Evolutionary conservation across 2,113 vertebrate species (phyloP).

Genomic region (Tychaedon coryphoeus): DNA sequence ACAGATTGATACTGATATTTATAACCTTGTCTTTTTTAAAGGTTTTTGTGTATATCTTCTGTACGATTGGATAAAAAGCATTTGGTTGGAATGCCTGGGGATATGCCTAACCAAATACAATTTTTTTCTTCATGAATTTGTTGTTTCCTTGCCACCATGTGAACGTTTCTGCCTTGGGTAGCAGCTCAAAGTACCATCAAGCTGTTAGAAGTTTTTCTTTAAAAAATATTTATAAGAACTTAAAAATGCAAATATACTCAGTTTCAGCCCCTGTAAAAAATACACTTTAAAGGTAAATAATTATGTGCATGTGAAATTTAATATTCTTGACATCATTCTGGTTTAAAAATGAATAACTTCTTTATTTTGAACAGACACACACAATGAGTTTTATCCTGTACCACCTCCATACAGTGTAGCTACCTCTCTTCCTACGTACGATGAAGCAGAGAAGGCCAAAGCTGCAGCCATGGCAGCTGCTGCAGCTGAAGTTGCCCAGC

Average conservation of each 20-base stretch:
- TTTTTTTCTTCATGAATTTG: background rate
- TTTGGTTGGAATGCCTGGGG: background rate
- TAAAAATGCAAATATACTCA: background rate
- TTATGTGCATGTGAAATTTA: background rate
- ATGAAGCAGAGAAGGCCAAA: slow-evolving; percentile 98
- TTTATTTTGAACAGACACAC: slow-evolving; percentile 77
- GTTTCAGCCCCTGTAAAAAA: background rate
- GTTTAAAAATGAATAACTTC: slow-evolving; percentile 13
- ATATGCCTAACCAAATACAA: background rate
- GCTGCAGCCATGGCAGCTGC: slow-evolving; percentile 90
- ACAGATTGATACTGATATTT: background rate
- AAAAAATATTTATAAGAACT: background rate
- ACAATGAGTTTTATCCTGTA: slow-evolving; percentile 87
- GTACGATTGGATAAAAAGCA: background rate
- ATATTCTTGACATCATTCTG: background rate
- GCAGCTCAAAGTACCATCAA: background rate
- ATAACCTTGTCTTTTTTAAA: background rate
- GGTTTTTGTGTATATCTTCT: background rate
- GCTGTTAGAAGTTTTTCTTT: background rate
- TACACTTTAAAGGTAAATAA: background rate
- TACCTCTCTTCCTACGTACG: slow-evolving; percentile 94
- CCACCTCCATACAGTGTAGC: slow-evolving; percentile 97
- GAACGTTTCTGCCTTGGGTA: background rate
- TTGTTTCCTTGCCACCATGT: background rate
- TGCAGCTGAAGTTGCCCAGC: slow-evolving; percentile 82